Conservation (phyloP, 2,797 vertebrate genomes). For the Cercopithecus petaurista region DNA sequence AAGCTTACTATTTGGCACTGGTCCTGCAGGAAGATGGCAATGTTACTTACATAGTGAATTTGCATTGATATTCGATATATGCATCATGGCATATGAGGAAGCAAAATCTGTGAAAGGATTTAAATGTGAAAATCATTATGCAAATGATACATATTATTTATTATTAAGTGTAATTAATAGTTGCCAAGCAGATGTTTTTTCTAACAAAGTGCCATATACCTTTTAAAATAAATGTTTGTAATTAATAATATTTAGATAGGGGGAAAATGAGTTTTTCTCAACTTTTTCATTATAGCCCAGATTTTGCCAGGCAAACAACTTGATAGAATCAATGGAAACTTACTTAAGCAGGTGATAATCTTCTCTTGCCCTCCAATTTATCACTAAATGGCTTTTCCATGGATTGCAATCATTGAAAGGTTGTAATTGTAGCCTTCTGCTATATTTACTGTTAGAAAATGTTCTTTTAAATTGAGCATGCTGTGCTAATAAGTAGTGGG, state of each 20-base stretch:
- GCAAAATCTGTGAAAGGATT: background rate
- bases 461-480: constrained; percentile 19
- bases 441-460: constrained; percentile 55
- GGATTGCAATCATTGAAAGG: constrained; percentile 27
- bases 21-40: background rate
- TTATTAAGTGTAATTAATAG: constrained; percentile 69
- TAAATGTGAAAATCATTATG: constrained; percentile 51
- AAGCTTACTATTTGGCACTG: background rate
- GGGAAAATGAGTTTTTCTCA: constrained; percentile 34
- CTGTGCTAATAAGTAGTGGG: constrained; percentile 32
- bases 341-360: constrained; percentile 62
- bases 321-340: constrained; percentile 46
- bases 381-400: constrained; percentile 61
- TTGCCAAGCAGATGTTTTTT: constrained; percentile 57
- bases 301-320: constrained; percentile 46
- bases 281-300: constrained; percentile 17
- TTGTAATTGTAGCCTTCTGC: constrained; percentile 62
- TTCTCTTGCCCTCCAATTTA: constrained; percentile 29
- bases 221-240: constrained; percentile 48
- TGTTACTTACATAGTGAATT: background rate
- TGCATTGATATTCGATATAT: background rate
- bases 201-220: constrained; percentile 1
- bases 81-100: background rate
- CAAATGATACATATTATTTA: constrained; percentile 64
- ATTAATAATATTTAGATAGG: constrained; percentile 61